A percentile compares a stretch with the other conserved stretches of the same genome.
Evolutionary conservation across 2,113 vertebrate species (phyloP).

Genomic region (Nansenia antarctica): DNA sequence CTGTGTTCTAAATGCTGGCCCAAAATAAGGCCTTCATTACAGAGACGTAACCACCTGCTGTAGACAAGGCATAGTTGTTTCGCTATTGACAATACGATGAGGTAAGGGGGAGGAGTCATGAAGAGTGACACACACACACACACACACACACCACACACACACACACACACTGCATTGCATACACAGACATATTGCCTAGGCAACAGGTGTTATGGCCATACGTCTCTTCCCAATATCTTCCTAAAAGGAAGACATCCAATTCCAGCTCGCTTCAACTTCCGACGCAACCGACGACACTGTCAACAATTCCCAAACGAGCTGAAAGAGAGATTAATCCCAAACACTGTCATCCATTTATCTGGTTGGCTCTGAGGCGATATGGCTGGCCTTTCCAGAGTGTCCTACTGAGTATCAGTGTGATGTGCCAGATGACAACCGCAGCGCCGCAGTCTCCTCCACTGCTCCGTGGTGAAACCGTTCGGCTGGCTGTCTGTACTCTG

Average conservation of each 20-base stretch:
- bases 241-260: neutral
- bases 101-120: neutral
- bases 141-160: too few species aligned
- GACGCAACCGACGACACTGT: slow-evolving; percentile 64
- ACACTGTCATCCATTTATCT: slow-evolving; percentile 54
- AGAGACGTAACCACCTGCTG: slow-evolving; percentile 2
- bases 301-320: slow-evolving; percentile 46
- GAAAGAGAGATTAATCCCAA: slow-evolving; percentile 63
- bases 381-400: slow-evolving; percentile 69
- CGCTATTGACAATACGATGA: slow-evolving; percentile 25
- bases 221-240: neutral
- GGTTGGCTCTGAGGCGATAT: slow-evolving; percentile 59
- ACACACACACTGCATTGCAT: too few species aligned
- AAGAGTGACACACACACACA: neutral
- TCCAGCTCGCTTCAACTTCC: neutral
- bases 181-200: neutral
- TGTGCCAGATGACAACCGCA: slow-evolving; percentile 66
- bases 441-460: slow-evolving; percentile 39
- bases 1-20: slow-evolving; percentile 25
- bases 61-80: slow-evolving; percentile 33
- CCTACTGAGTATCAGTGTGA: slow-evolving; percentile 52
- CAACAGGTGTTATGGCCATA: neutral
- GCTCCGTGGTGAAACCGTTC: slow-evolving; percentile 35
- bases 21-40: slow-evolving; percentile 18
- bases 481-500: slow-evolving; percentile 50